Evolutionary conservation across 2,888 invertebrate genomes (phyloP).

Genomic region (Linnaemya tessellans): DNA sequence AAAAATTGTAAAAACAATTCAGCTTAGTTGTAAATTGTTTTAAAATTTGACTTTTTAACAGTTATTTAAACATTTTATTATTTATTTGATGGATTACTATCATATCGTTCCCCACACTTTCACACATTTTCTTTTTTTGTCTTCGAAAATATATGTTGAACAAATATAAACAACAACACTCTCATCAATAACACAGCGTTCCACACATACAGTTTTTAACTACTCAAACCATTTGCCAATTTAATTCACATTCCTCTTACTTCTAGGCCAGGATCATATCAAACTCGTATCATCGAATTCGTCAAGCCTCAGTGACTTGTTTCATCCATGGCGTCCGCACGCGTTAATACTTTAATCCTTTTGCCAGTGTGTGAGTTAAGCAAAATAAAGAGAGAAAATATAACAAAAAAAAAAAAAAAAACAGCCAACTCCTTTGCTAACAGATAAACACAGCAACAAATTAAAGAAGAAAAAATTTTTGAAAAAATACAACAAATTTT

Average conservation of each 20-base stretch:
- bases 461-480: slow-evolving; percentile 17
- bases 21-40: slow-evolving; percentile 42
- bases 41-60: slow-evolving; percentile 64
- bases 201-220: not conserved
- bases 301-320: slow-evolving; percentile 70
- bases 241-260: slow-evolving; percentile 34
- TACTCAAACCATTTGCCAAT: slow-evolving; percentile 30
- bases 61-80: slow-evolving; percentile 68
- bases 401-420: not conserved
- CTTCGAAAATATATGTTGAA: not conserved
- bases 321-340: slow-evolving; percentile 75
- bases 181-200: slow-evolving; percentile 59
- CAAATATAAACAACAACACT: slow-evolving; percentile 71
- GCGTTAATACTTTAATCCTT: slow-evolving; percentile 81
- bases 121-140: not conserved
- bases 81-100: slow-evolving; percentile 72
- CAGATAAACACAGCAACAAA: slow-evolving; percentile 22
- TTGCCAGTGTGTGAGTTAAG: slow-evolving; percentile 43
- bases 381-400: no score
- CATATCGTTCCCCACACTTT: not conserved
- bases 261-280: slow-evolving; percentile 59
- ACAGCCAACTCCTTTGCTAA: slow-evolving; percentile 16
- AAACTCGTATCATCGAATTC: slow-evolving; percentile 61
- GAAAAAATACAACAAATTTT: slow-evolving; percentile 46
- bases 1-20: not conserved